Conservation (phyloP, 2,888 invertebrate species). For the Amiota mariae region DNA sequence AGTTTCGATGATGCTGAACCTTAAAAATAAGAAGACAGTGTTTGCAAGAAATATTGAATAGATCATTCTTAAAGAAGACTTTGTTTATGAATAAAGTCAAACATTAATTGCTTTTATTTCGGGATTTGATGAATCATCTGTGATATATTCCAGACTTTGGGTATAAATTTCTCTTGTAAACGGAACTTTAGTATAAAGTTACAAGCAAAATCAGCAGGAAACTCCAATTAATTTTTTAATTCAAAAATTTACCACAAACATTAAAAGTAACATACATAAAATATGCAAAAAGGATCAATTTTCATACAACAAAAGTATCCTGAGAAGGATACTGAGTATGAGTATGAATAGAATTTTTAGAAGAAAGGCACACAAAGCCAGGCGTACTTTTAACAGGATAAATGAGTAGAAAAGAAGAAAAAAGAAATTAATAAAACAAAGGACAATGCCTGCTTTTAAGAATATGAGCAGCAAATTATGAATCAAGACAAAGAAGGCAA, state of each 20-base stretch:
- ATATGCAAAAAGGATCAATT: conserved; percentile 48
- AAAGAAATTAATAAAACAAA: conserved; percentile 57
- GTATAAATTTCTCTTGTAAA: background rate
- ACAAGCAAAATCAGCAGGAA: conserved; percentile 31
- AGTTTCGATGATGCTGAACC: too few species aligned
- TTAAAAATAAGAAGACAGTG: too few species aligned
- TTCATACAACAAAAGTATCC: conserved; percentile 44
- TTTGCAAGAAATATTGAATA: too few species aligned
- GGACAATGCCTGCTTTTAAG: conserved; percentile 42
- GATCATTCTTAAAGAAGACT: too few species aligned
- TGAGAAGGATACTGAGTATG: conserved; percentile 38
- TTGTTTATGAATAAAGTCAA: too few species aligned
- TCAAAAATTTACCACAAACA: conserved; percentile 1
- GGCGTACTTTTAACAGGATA: conserved; percentile 61
- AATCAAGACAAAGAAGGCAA: conserved; percentile 37
- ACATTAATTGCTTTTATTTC: too few species aligned
- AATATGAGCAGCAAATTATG: conserved; percentile 44
- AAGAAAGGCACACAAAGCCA: conserved; percentile 32
- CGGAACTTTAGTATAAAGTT: conserved; percentile 14
- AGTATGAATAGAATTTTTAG: background rate
- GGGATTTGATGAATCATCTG: too few species aligned
- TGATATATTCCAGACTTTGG: background rate
- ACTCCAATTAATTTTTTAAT: conserved; percentile 50
- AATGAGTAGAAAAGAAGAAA: conserved; percentile 45
- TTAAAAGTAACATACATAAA: conserved; percentile 36